Evolutionary conservation across 2,888 invertebrate species (phyloP), one percentile per base, ranked within the genome.

Genomic region (Tetragonula carbonaria): DNA sequence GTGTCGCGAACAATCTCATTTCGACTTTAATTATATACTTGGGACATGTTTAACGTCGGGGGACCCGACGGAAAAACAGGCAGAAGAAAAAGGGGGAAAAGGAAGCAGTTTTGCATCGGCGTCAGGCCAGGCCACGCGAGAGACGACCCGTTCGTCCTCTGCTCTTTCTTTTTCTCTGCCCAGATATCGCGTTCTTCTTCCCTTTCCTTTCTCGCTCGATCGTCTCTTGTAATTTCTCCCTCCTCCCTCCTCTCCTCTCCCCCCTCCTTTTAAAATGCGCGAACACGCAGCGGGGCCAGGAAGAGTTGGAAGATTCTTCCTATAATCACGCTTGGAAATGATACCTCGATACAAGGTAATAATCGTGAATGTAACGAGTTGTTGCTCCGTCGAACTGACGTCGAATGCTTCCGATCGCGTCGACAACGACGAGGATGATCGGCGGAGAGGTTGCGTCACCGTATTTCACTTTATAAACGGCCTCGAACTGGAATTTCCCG

Each of bases 1-100:
- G 89, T 87, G 88, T 91, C 85, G 87, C 89, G 90, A 90, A 92
- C 89, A 91, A 91, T 92, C 88, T 88, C 90, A 92, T 92, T 92
- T 91, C 88, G 81, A 90, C 88, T 91, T 92, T 92, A 93, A 93
- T 93, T 93, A 92, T 89, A 90, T 86, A 86, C 87, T 76, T 84
- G 77, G 88, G 85, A 88, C 88, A 90, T 90, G 90, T 91, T 91
- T 89, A 91, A 91, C 87, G 88, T 88, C 82, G 85, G 80, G 38
- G 38, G 38, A 8, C 38, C 73, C 38, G 33, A 11, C 4, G 1
- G 51, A 16, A n/a, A 51, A 51, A 33, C 0, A 6, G 45, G 33
- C 0, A 6, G 38, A 13, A 38, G 4, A 87, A 82, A 81, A 75
- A 63, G 65, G 72, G 72, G 78, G 80, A 80, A 16, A 45, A 59